Base-by-base conservation (phyloP, 2,888 invertebrate genomes). In the Drosophila siamana region DNA sequence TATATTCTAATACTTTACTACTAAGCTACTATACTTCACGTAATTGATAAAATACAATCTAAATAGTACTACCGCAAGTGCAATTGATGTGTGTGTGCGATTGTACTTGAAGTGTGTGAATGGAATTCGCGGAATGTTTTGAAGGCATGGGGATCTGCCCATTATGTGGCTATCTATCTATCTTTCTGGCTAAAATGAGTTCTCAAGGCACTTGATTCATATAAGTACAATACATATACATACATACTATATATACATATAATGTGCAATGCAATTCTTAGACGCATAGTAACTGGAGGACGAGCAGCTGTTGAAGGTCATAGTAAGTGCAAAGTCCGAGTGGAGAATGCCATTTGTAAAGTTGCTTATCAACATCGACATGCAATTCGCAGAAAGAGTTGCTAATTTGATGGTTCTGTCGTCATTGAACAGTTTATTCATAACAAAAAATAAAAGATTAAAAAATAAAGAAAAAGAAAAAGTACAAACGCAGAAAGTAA, bases 401-500 rank as follows among this genome's bases (percentile, higher is more conserved):
- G 22, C 24, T 26, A 16, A 44, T 57, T 54, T 52, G 40, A 28
- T 51, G 15, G 16, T 41, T 57, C 24, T 40, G 73, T 41, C 41
- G 47, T 22, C 59, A 56, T 46, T 73, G 54, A 28, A 36, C 19
- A 33, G 40, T 40, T 64, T 55, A 43, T 73, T 70, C 61, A 52
- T 60, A 61, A 15, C 15, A 47, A 28, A 16, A 9, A 47, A 15
- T 11, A n/a, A 33, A n/a, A n/a, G n/a, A n/a, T n/a, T n/a, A n/a
- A n/a, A n/a, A n/a, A n/a, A n/a, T n/a, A n/a, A n/a, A 52, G 19
- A 30, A n/a, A 24, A 43, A 6, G 15, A 30, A 13, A 15, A 38
- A 38, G 15, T 38, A 38, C n/a, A 38, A 38, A 38, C 13, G 13
- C 15, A 55, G 16, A n/a, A 51, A 22, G 22, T 40, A 60, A 40